Conservation (phyloP, 2,113 vertebrate genomes). For the Oreochromis niloticus region DNA sequence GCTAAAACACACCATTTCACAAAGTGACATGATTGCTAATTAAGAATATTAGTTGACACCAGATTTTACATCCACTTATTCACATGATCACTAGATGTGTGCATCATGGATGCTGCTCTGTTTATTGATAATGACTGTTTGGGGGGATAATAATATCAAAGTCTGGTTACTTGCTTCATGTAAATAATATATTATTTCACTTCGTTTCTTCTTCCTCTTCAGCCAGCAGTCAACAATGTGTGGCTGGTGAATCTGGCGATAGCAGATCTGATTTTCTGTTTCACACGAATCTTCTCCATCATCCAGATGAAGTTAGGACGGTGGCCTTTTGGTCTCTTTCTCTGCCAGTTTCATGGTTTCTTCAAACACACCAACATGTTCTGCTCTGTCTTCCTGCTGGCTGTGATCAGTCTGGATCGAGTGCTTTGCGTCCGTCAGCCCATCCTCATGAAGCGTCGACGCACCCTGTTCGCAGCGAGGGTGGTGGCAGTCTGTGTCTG, state of each 20-base stretch:
- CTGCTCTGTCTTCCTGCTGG: conserved; percentile 74
- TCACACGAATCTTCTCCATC: conserved; percentile 63
- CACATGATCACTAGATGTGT: neutral
- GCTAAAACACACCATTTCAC: rapidly evolving
- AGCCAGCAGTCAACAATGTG: conserved; percentile 64
- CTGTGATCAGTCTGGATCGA: conserved; percentile 77
- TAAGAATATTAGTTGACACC: neutral
- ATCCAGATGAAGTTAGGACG: conserved; percentile 60
- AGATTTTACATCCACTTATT: neutral
- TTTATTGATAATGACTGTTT: rapidly evolving
- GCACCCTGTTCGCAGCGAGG: conserved; percentile 35
- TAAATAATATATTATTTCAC: neutral
- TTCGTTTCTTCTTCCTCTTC: neutral
- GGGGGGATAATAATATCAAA: neutral
- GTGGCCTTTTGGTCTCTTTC: conserved; percentile 70
- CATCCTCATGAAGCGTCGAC: conserved; percentile 46
- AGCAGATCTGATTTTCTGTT: conserved; percentile 72
- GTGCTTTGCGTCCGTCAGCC: conserved; percentile 67
- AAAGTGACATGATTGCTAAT: rapidly evolving
- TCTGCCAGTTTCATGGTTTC: conserved; percentile 77
- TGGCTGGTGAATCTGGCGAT: conserved; percentile 76
- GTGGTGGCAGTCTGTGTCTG: conserved; percentile 57
- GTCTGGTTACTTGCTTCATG: neutral
- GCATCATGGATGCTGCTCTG: neutral
- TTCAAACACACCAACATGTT: conserved; percentile 77